Base-by-base conservation (phyloP, 2,113 vertebrate genomes). In the Capra hircus region DNA sequence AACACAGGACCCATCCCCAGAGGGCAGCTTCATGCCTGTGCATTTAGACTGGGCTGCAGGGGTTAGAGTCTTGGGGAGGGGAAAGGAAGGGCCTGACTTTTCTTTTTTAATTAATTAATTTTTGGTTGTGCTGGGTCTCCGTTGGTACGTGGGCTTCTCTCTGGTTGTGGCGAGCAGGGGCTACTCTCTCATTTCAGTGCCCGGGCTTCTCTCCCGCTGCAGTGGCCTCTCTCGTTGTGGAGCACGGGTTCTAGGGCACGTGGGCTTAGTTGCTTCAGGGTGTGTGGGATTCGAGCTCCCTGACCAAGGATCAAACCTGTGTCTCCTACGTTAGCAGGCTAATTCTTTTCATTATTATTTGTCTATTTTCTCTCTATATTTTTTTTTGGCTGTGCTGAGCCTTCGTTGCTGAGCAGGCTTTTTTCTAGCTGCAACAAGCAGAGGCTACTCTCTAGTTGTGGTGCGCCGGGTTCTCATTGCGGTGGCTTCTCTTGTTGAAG, bases 381-480 rank as follows among this genome's bases (percentile, higher is more conserved):
- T 74, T 71, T 36, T 71, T 71, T 23, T 1, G 1, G 19, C 19
- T 71, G n/a, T 36, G 67, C 67, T 71, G 67, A 36, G 67, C 17
- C n/a, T 36, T 71, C n/a, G 1, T 71, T 71, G n/a, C n/a, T 1
- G n/a, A 36, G 5, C 67, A 71, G n/a, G 19, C 67, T 71, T 71
- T 71, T 36, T 36, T 11, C 67, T 71, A 71, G 19, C 23, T 71
- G 67, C n/a, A 71, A 71, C 67, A 36, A 71, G 19, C 67, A 36
- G 67, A 17, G n/a, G 67, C 67, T 23, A 3, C 19, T 23, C 64
- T 36, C 36, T 6, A 23, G 67, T 21, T 71, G 67, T 2, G 9
- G n/a, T 36, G 5, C 1, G 0, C 67, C 2, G 9, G 19, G n/a
- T 36, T 71, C 67, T 71, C 67, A 12, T 3, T 23, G n/a, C 2